A percentile compares a stretch with the other conserved stretches of the same genome.
Conservation (phyloP, 2,113 vertebrate genomes). For the Hoplias malabaricus region DNA sequence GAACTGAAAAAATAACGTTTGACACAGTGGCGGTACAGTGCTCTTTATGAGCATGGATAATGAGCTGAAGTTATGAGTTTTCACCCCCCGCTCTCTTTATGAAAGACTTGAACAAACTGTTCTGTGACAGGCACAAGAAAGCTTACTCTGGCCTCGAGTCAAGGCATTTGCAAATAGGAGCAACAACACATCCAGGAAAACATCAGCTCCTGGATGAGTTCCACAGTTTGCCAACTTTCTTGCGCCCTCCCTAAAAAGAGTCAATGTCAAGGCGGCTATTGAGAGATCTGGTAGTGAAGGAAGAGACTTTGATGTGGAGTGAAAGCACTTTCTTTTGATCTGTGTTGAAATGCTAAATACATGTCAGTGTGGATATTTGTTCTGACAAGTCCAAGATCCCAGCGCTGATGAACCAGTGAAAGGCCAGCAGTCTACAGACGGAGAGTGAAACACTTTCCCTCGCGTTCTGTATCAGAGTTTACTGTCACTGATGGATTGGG, state of each 20-base stretch:
- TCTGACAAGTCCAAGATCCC: slow-evolving; percentile 46
- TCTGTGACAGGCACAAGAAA: slow-evolving; percentile 27
- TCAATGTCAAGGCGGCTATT: slow-evolving; percentile 47
- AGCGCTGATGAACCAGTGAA: slow-evolving; percentile 22
- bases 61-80: slow-evolving; percentile 14
- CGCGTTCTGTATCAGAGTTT: background rate
- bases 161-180: slow-evolving; percentile 31
- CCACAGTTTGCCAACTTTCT: slow-evolving; percentile 46
- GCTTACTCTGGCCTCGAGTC: slow-evolving; percentile 43
- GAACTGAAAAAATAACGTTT: background rate
- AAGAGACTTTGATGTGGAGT: slow-evolving; percentile 50
- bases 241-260: slow-evolving; percentile 33
- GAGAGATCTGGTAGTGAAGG: slow-evolving; percentile 46
- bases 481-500: background rate
- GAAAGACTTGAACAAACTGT: slow-evolving; percentile 31
- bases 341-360: slow-evolving; percentile 49
- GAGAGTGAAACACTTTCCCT: background rate
- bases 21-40: background rate
- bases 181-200: slow-evolving; percentile 23
- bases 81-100: slow-evolving; percentile 9
- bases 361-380: slow-evolving; percentile 48
- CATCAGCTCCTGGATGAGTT: slow-evolving; percentile 2
- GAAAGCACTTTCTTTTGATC: slow-evolving; percentile 54
- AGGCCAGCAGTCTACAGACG: background rate
- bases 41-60: background rate